Base-by-base conservation (phyloP, 2,888 invertebrate genomes). In the Agriopis marginaria region DNA sequence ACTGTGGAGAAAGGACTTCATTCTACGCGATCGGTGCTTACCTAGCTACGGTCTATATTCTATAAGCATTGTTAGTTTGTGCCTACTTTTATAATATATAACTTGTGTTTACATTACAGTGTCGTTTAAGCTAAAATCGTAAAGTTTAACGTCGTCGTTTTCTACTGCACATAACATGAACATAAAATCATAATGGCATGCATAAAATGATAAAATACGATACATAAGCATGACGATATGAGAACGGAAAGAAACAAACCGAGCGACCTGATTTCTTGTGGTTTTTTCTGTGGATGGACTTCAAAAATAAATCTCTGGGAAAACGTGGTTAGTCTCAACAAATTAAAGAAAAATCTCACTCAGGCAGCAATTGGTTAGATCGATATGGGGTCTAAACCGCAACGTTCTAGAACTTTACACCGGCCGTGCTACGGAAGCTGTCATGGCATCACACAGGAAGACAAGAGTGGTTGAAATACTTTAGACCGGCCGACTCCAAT, bases 281-380 rank as follows among this genome's bases (percentile, higher is more conserved):
- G 82, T 83, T 80, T 71, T 75, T 82, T 82, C 79, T 81, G 79
- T 79, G 8, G 86, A 87, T 90, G 94, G 94, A 94, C 94, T 94
- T 94, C 94, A 94, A 94, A 93, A 94, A 94, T 94, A 94, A 93
- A 94, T 92, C 81, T 87, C 88, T 85, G 87, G 83, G 79, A 80
- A 82, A 81, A 83, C 79, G 79, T 80, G 79, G 92, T 93, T 93
- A 93, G 92, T 93, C 80, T 79, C 81, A 79, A 80, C 79, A 75
- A 49, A 53, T 62, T 67, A 82, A 88, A 89, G 68, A 77, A 79
- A 87, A 91, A 92, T 89, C 93, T 93, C 94, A 94, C 94, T 94
- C 94, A 94, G 94, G 94, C 94, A 94, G 93, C 93, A 90, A 85
- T 92, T 86, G 93, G 92, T 94, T 94, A 94, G 92, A 87, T 89